Evolutionary conservation across 92 coral and sea anemone species (phyloP), one percentile per base, ranked within the genome.

Genomic region (Plumapathes pennacea): DNA sequence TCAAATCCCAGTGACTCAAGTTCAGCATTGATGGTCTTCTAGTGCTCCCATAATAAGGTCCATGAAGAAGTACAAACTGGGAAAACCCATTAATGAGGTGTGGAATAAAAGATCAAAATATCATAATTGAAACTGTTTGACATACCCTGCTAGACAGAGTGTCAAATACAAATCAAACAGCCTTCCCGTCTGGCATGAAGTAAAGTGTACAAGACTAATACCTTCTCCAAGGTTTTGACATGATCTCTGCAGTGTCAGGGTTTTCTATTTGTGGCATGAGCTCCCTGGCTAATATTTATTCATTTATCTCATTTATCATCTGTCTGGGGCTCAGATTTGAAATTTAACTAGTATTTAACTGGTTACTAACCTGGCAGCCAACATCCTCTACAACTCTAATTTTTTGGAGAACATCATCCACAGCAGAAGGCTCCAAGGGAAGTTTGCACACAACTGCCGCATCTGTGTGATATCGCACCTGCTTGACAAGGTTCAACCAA

Each of bases 361-460:
- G 14, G 1, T 11, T 27, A 2, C 8, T 1, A 47, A 72, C 82
- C 82, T 77, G 18, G 30, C 84, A 77, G 42, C 84, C 84, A 17
- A 63, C 78, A 38, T 59, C 51, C 21, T 60, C 64, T 31, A 77
- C 77, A 4, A 33, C 50, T 22, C 25, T 64, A 39, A 64, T 71
- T 49, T 31, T 60, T 41, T 24, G 36, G 15, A 77, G 36, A 15
- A 71, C 51, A 11, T 69, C 67, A 3, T 60, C 56, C 25, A 55
- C 30, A 6, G 47, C 60, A 38, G 61, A 49, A 38, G 25, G 33
- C 39, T 46, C 56, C 4, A 78, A 57, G 13, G 57, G 37, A 19
- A 78, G 71, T 73, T 78, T 78, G 48, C 85, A 78, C 3, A 73
- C 38, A 48, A 78, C 39, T n/a, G 73, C 49, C 5, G 38, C 15